Evolutionary conservation across 2,113 vertebrate species (phyloP).

Genomic region (Lophotis ruficrista): DNA sequence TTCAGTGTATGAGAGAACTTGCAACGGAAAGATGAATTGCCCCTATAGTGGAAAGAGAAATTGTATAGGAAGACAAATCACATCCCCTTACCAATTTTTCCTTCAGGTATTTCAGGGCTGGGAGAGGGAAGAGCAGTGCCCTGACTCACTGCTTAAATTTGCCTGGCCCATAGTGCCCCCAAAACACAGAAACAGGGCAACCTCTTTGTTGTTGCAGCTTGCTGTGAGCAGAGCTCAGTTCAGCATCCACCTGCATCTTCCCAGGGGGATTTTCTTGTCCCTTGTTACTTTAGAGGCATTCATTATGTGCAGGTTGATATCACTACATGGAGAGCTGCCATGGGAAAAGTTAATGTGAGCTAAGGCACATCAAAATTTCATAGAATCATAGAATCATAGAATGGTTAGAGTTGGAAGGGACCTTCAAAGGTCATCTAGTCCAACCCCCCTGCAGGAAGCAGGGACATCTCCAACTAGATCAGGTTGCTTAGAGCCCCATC

Average conservation of each 20-base stretch:
- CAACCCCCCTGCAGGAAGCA: too few species aligned
- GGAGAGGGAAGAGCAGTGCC: neutral
- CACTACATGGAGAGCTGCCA: neutral
- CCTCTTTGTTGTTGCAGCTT: neutral
- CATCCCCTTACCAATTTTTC: neutral
- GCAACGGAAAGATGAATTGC: neutral
- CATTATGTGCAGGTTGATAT: neutral
- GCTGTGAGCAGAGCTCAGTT: neutral
- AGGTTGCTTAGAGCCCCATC: too few species aligned
- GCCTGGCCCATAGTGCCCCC: fast-evolving
- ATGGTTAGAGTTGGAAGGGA: too few species aligned
- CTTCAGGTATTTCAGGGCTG: neutral
- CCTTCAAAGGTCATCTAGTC: too few species aligned
- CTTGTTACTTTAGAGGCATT: neutral
- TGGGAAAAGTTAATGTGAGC: neutral
- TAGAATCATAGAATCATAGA: too few species aligned
- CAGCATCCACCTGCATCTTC: neutral
- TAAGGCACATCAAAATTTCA: neutral
- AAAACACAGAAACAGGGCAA: neutral
- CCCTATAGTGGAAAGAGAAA: neutral
- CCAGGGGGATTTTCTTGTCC: neutral
- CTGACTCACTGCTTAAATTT: neutral
- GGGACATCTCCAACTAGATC: too few species aligned
- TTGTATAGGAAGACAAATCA: neutral
- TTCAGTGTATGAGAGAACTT: neutral